Evolutionary conservation across 2,888 invertebrate species (phyloP), one percentile per base, ranked within the genome.

Genomic region (Caprella mutica): DNA sequence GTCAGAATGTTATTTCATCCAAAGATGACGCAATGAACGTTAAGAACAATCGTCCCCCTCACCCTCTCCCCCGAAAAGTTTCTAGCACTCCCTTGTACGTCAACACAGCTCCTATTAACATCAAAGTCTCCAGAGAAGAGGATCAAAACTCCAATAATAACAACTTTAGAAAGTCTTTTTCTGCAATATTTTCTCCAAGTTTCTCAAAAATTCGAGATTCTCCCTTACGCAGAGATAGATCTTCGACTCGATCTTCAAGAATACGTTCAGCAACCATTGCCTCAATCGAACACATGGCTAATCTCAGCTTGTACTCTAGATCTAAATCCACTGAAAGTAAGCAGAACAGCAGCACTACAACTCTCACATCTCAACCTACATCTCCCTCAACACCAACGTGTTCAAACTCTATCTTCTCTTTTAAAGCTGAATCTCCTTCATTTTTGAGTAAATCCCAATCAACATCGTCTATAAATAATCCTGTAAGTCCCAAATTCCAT

Each of bases 221-320:
- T 1, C 19, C 48, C 5, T 27, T 30, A 2, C 48, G 30, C 9
- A 29, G 19, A 8, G 29, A 30, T 27, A 27, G 30, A 24, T 30
- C 29, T 30, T 30, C 29, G 30, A 48, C 29, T 26, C 27, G 48
- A 12, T 29, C 48, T 30, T 27, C 48, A 5, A 27, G 48, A 5
- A 48, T 48, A 29, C 48, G 48, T 30, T 48, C 48, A 24, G 48
- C 48, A 12, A 48, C 48, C 17, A 48, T 48, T 48, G 29, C 48
- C 27, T 30, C 48, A n/a, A 30, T 48, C n/a, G 48, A 48, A 14
- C 48, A 48, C 30, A 48, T 48, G 48, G 30, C 48, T 5, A 48
- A 48, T 29, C 26, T 48, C 4, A 30, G 29, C 4, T 17, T 48
- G 12, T 30, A 48, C 48, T 30, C 29, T 17, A 21, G 48, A 17